Base-by-base conservation (phyloP, 2,888 invertebrate species). In the Lacanobia oleracea region DNA sequence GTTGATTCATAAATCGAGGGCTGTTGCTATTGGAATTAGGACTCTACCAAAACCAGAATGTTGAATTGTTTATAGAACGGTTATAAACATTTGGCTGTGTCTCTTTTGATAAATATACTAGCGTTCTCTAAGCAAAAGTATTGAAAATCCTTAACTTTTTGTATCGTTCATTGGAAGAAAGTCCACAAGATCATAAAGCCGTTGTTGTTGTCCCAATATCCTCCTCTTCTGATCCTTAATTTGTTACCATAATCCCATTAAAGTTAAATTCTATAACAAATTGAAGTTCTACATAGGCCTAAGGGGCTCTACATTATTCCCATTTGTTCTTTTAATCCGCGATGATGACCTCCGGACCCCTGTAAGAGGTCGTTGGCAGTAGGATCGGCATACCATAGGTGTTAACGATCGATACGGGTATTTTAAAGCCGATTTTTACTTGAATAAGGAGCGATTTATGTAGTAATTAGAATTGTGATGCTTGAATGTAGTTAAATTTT, bases 341-440 rank as follows among this genome's bases (percentile, higher is more conserved):
- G 72, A 85, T 85, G 86, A 85, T 87, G 84, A 86, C 85, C 85
- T 87, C 84, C 82, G 82, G 79, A 77, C 71, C 73, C 72, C 74
- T 69, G 50, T 76, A 74, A 85, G 81, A 88, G 88, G 87, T 88
- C 88, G 82, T 72, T 82, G 79, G 77, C 75, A 75, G 80, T 66
- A 77, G 71, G 85, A 85, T 90, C 87, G 84, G 84, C 79, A 88
- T 82, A 82, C 87, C 85, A 75, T 72, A 77, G 76, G 77, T 75
- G 54, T 66, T 74, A 78, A 75, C 72, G 66, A 73, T 76, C 71
- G 59, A 79, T 72, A 65, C 67, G 64, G 54, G 72, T 67, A 67
- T 79, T 67, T 59, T 72, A 69, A 72, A 79, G 60, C 59, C 61
- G 60, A 74, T 67, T 75, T 72, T 72, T 59, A 71, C 37, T 72